Evolutionary conservation across 1,140 invertebrate genomes (phyloP).

Genomic region (Hesperophylax magnus): DNA sequence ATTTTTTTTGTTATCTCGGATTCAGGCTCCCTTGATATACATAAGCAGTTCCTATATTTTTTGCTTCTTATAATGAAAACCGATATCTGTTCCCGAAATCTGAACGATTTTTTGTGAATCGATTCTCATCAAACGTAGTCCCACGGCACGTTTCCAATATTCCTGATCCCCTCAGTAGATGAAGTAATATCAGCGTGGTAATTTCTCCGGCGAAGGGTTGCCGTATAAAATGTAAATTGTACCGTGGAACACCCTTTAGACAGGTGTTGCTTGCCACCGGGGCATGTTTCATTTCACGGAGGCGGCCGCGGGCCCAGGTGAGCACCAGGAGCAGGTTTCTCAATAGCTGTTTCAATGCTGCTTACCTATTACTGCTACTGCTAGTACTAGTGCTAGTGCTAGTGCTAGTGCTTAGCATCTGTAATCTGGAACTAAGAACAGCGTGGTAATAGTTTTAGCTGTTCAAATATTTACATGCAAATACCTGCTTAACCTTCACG

Average conservation of each 20-base stretch:
- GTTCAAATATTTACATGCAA: too few relatives aligned
- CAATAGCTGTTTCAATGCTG: neutral
- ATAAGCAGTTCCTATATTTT: too few relatives aligned
- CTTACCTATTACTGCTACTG: too few relatives aligned
- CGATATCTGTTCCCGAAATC: too few relatives aligned
- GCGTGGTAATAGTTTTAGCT: too few relatives aligned
- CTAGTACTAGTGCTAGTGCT: too few relatives aligned
- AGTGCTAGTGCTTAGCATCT: neutral
- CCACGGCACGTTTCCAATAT: constrained; percentile 25
- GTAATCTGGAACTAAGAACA: neutral
- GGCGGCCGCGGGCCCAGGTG: neutral
- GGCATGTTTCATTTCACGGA: constrained; percentile 20
- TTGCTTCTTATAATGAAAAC: too few relatives aligned
- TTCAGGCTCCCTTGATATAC: too few relatives aligned
- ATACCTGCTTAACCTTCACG: too few relatives aligned
- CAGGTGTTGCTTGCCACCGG: constrained; percentile 26
- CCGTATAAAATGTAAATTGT: constrained; percentile 40
- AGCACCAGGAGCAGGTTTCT: neutral
- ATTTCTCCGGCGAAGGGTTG: constrained; percentile 15
- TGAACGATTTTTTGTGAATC: neutral
- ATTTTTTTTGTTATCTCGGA: too few relatives aligned
- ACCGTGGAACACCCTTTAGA: constrained; percentile 18
- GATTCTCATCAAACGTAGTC: constrained; percentile 5
- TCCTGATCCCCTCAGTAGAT: constrained; percentile 18
- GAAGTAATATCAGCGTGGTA: constrained; percentile 34